Conservation (phyloP, 2,113 vertebrate genomes). For the Apaloderma vittatum region DNA sequence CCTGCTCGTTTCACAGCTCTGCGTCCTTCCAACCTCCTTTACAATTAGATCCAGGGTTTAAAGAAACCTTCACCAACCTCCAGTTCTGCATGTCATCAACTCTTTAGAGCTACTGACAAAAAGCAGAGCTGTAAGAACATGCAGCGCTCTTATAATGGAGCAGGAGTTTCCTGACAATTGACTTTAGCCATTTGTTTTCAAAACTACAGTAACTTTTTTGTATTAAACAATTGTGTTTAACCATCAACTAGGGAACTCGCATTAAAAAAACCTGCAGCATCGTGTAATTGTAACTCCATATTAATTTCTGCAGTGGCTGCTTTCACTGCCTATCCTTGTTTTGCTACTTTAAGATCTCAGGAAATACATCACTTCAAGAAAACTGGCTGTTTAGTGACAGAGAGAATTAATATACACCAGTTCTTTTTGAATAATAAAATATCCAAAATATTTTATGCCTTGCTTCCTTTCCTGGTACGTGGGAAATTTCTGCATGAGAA, state of each 20-base stretch:
- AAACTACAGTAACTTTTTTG: background rate
- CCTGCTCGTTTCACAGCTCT: background rate
- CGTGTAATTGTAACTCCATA: background rate
- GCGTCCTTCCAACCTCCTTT: background rate
- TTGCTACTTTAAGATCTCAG: background rate
- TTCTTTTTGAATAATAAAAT: background rate
- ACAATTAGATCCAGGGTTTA: background rate
- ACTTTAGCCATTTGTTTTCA: background rate
- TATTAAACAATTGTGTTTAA: background rate
- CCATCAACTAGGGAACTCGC: background rate
- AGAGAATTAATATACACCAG: background rate
- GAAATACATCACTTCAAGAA: background rate
- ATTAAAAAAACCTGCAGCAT: background rate
- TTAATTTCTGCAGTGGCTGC: background rate
- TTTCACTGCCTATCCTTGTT: background rate
- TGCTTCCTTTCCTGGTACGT: background rate
- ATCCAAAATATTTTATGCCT: background rate
- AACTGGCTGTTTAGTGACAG: background rate
- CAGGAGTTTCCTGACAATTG: background rate
- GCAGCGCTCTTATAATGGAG: background rate
- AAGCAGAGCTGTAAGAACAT: background rate
- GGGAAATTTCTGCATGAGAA: background rate
- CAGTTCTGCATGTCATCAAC: background rate
- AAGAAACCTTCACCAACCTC: background rate
- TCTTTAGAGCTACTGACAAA: background rate